A percentile compares a stretch with the other conserved stretches of the same genome.
These are phyloP conservation scores for Ormyrus labotus DNA, from an alignment of 2,888 invertebrate genomes.

Conservation along the genomic window DNA sequence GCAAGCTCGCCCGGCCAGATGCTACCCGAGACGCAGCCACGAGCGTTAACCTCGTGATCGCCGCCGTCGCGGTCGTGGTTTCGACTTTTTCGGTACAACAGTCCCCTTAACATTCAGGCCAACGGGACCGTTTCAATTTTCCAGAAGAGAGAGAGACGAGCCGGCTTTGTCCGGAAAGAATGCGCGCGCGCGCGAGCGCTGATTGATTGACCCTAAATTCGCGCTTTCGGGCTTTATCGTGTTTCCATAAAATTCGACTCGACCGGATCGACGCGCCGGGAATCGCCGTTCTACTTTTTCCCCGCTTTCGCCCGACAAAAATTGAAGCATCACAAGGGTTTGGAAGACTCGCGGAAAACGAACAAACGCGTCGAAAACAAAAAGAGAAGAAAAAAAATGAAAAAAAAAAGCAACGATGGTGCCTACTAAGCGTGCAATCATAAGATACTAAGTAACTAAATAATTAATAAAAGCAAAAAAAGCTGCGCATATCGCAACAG, in stretches of 20 bases:
- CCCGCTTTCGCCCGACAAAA: not conserved
- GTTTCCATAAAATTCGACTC: constrained; percentile 19
- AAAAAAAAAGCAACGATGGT: constrained; percentile 38
- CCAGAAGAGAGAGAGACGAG: not conserved
- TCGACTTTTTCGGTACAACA: not conserved
- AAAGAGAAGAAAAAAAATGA: not conserved
- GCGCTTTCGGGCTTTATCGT: constrained; percentile 3
- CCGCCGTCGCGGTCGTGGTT: constrained; percentile 16
- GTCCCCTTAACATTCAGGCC: not conserved
- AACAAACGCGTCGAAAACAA: constrained; percentile 4
- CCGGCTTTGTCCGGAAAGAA: not conserved
- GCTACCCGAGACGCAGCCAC: constrained; percentile 16
- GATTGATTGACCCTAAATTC: not conserved
- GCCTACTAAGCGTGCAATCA: constrained; percentile 40
- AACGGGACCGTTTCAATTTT: too few species aligned
- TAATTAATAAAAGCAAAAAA: constrained; percentile 9
- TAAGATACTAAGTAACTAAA: not conserved
- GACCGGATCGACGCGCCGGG: constrained; percentile 19
- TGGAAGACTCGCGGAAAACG: constrained; percentile 42
- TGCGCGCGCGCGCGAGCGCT: not conserved
- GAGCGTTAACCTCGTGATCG: constrained; percentile 10
- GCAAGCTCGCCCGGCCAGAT: constrained; percentile 31
- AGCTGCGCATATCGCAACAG: constrained; percentile 32
- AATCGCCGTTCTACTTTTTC: not conserved
- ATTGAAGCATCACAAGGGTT: constrained; percentile 39